Evolutionary conservation across 2,797 vertebrate genomes (phyloP), one percentile per base, ranked within the genome.

Genomic region (Bucorvus abyssinicus): DNA sequence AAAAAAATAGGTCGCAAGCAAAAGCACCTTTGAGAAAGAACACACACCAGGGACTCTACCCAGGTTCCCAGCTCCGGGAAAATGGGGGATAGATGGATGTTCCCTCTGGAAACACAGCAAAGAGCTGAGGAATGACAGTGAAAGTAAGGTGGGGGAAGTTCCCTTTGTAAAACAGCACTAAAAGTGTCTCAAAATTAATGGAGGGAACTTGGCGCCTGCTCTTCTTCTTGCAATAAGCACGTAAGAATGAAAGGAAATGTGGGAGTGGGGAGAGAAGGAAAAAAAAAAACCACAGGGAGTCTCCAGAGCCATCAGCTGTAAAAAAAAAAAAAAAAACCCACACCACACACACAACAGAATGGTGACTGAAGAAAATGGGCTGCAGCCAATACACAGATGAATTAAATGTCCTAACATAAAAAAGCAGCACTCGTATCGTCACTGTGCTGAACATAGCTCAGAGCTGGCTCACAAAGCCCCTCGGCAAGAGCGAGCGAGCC

Each of bases 1-100:
- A 45, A 77, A 86, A 93, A 95, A 91, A 49, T 7, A 79, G 64
- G 74, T 80, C 93, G 89, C 2, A 6, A 74, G 83, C 34, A 96
- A 91, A 95, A 75, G 32, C 78, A 81, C 38, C 74, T 93, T 79
- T 87, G 38, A 74, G 55, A 89, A 70, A 70, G 32, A 69, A 81
- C 24, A 85, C 64, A n/a, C 32, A 69, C 9, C 50, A 56, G 53
- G 32, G 36, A 47, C 65, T 81, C 42, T 36, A 40, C 12, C 26
- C 63, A 84, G 57, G 38, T 30, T 84, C 50, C 36, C 63, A 90
- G 63, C 13, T 32, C 4, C 1, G 34, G 16, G 22, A 78, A 56
- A 24, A 26, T 0, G 0, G 7, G 8, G 5, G 3, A 15, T 13
- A 52, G 49, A 76, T 78, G 30, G 21, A 56, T 6, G 17, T 69